Percentiles rank a stretch among this genome's conserved stretches.
These are phyloP conservation scores for Thaleichthys pacificus DNA, from an alignment of 2,797 vertebrate species.

Conservation along the genomic window DNA sequence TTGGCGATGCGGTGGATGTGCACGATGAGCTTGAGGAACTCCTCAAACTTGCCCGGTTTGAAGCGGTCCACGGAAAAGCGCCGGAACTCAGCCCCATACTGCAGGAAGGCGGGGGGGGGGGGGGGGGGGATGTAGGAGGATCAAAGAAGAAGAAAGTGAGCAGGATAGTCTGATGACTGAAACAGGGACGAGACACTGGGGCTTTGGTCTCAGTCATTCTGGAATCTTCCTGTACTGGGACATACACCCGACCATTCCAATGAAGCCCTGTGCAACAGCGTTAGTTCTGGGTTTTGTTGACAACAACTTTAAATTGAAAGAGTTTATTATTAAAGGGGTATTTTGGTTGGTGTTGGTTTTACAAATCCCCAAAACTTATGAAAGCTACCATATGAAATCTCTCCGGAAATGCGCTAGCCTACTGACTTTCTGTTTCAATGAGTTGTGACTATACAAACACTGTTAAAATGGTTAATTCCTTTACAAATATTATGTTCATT, in stretches of 20 bases:
- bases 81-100: constrained; percentile 98
- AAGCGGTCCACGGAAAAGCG: constrained; percentile 92
- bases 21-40: constrained; percentile 96
- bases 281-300: no score
- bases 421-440: no score
- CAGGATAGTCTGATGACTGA: constrained; percentile 23
- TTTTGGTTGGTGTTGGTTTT: no score
- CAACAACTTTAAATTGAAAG: no score
- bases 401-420: no score
- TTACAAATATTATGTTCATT: no score
- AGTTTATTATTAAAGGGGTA: no score
- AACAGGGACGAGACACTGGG: constrained; percentile 45
- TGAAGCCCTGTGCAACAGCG: neutral
- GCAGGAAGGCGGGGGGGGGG: constrained; percentile 19
- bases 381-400: no score
- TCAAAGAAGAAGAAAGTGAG: constrained; percentile 7
- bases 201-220: constrained; percentile 8
- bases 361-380: no score
- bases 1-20: constrained; percentile 93
- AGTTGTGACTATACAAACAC: no score
- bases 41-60: constrained; percentile 95
- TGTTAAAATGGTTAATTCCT: no score
- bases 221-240: neutral
- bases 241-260: neutral
- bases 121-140: neutral